Evolutionary conservation across 2,113 vertebrate genomes (phyloP).

Genomic region (Equus przewalskii): DNA sequence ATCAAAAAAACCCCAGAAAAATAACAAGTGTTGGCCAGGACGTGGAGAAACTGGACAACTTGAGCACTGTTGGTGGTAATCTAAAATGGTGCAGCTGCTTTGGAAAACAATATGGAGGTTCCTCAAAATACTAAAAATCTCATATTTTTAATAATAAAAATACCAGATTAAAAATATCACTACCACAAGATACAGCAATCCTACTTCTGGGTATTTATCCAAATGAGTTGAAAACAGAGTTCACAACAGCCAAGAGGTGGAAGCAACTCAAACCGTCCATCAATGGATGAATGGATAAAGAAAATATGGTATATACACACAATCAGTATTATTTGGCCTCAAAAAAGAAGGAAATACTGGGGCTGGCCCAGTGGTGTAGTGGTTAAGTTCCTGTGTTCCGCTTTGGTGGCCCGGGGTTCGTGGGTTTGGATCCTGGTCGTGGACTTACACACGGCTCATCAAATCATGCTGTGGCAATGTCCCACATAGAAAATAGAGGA

Average conservation of each 20-base stretch:
- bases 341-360: neutral
- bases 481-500: too few relatives aligned
- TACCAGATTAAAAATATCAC: neutral
- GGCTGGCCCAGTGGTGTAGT: too few relatives aligned
- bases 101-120: neutral
- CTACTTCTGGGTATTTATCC: neutral
- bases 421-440: too few relatives aligned
- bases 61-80: neutral
- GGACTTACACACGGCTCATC: too few relatives aligned
- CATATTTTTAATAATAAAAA: neutral
- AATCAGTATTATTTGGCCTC: neutral
- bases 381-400: too few relatives aligned
- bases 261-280: neutral
- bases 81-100: neutral
- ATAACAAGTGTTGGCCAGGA: neutral
- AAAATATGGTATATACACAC: neutral
- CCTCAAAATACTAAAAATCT: neutral
- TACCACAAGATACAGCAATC: neutral
- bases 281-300: neutral
- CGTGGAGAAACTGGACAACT: neutral
- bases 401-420: too few relatives aligned
- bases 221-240: neutral
- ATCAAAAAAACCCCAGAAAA: neutral
- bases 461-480: too few relatives aligned
- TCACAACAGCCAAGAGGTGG: neutral